phyloP scores from a whole-genome alignment of 2,888 invertebrate species.

The Dolomedes plantarius region DNA sequence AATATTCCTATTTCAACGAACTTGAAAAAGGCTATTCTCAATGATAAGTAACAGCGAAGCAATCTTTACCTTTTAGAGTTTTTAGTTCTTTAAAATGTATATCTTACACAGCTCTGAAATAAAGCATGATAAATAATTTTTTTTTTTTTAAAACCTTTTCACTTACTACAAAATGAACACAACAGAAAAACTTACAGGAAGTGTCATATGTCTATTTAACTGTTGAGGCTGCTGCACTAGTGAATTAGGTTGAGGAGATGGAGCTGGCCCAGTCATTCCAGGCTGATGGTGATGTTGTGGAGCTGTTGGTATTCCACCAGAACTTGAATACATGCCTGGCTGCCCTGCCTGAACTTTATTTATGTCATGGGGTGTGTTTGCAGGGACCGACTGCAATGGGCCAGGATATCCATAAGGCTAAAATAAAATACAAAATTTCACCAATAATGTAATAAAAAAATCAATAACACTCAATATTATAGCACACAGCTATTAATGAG shows the following conservation, averaged over 20 bases:
- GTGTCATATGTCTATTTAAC: constrained; percentile 19
- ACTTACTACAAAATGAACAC: no score
- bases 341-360: constrained; percentile 53
- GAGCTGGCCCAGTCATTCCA: constrained; percentile 40
- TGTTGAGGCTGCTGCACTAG: constrained; percentile 31
- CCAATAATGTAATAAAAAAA: no score
- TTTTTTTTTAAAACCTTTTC: no score
- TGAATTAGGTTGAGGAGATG: constrained; percentile 20
- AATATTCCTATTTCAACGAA: no score
- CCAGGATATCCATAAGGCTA: constrained; percentile 45
- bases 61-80: no score
- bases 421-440: background rate
- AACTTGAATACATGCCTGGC: constrained; percentile 39
- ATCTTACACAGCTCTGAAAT: no score
- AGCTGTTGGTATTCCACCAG: constrained; percentile 41
- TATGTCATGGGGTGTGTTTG: constrained; percentile 56
- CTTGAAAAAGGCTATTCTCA: no score
- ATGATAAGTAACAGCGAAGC: no score
- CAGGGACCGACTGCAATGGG: constrained; percentile 17
- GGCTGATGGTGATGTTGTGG: constrained; percentile 54
- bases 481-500: no score
- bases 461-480: no score
- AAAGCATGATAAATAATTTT: no score
- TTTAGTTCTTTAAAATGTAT: no score
- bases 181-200: constrained; percentile 3